These are phyloP conservation scores for Paramormyrops kingsleyae DNA, from an alignment of 2,113 vertebrate species.

Conservation along the genomic window DNA sequence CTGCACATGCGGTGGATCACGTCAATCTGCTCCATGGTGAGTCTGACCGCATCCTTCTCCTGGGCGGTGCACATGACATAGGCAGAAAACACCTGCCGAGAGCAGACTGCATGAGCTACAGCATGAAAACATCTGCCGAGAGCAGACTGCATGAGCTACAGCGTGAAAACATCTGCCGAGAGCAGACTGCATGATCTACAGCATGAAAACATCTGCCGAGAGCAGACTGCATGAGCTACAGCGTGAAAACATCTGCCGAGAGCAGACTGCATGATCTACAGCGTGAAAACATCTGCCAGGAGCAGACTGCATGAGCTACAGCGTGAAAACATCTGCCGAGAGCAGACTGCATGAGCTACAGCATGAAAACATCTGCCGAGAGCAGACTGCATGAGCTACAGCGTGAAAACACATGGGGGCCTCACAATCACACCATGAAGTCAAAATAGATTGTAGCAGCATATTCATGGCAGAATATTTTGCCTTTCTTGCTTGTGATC, in stretches of 20 bases:
- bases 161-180: conserved; percentile 74
- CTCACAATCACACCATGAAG: neutral
- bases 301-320: neutral
- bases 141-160: neutral
- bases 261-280: neutral
- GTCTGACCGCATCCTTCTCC: conserved; percentile 75
- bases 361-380: too few relatives aligned
- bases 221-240: neutral
- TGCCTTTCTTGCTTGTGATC: neutral
- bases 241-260: conserved; percentile 74
- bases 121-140: conserved; percentile 49
- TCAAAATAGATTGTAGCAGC: neutral
- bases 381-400: too few relatives aligned
- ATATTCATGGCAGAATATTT: neutral
- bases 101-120: neutral
- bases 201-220: conserved; percentile 74
- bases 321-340: conserved; percentile 74
- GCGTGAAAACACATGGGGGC: neutral
- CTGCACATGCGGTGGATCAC: conserved; percentile 75
- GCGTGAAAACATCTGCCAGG: conserved; percentile 74
- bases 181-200: neutral
- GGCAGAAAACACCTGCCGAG: conserved; percentile 78
- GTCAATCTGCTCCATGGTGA: conserved; percentile 87
- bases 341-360: neutral
- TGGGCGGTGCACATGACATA: conserved; percentile 77